Evolutionary conservation across 2,797 vertebrate genomes (phyloP), one percentile per base, ranked within the genome.

Genomic region (Lacerta viridis): DNA sequence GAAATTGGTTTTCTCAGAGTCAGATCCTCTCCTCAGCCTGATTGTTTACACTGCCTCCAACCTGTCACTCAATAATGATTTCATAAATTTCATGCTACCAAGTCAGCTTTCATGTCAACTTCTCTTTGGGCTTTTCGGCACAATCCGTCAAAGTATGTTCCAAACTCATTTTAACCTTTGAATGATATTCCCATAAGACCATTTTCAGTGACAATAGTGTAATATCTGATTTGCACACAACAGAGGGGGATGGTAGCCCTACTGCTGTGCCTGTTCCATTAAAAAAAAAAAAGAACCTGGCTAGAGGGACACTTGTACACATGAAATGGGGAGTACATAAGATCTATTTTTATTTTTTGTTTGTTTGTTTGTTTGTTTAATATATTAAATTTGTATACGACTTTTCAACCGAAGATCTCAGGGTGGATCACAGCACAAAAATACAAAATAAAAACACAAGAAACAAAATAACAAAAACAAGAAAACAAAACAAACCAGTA

Each of bases 31-130:
- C 74, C 94, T 94, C 91, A 94, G 91, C 87, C 46, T 74, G 90
- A 90, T 93, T 94, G 87, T 95, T 96, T 95, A 94, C 84, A 85
- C 89, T 94, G 91, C 96, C 92, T 46, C 87, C 91, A 93, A 90
- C 82, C 92, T 92, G 76, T 88, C 93, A 95, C 92, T 96, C 95
- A 96, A 94, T 85, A 95, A 91, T 64, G 93, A 94, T 83, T 85
- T 95, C 79, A 90, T 90, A 95, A 95, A 94, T 93, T 90, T 69
- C 85, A 90, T 91, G 84, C 89, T 83, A 90, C n/a, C 0, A 3
- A 84, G 89, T 93, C 2, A 15, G 77, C 88, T 91, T 94, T 87
- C 93, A 89, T 84, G 89, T 90, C 81, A 78, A 83, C 66, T 77
- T 90, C 74, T 87, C 87, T 66, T 68, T 88, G 82, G 85, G 92